Conservation (phyloP, 2,797 vertebrate species). For the Hozukius guyotensis region DNA sequence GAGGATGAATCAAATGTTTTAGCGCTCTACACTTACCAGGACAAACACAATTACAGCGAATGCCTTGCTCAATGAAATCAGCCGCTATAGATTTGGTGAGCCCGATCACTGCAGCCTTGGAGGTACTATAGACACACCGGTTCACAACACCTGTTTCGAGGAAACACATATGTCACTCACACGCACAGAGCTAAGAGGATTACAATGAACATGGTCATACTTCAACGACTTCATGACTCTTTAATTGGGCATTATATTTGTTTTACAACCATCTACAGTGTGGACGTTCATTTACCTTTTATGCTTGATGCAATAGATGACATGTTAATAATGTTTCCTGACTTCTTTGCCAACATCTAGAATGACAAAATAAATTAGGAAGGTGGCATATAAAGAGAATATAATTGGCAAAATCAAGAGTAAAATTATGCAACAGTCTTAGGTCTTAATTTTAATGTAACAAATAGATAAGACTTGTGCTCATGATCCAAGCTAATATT, state of each 20-base stretch:
- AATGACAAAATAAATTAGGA: slow-evolving; percentile 41
- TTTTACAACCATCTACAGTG: background rate
- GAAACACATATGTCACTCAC: slow-evolving; percentile 55
- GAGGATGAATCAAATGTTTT: background rate
- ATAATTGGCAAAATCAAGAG: background rate
- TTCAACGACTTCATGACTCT: slow-evolving; percentile 27
- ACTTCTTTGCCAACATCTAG: slow-evolving; percentile 93
- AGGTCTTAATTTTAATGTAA: background rate
- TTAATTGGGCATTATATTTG: slow-evolving; percentile 7
- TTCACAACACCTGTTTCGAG: slow-evolving; percentile 87
- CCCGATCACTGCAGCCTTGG: slow-evolving; percentile 95
- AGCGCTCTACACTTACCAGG: slow-evolving; percentile 73
- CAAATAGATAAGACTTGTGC: background rate
- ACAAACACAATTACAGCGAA: slow-evolving; percentile 90
- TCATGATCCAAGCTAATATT: slow-evolving; percentile 3
- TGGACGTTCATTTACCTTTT: slow-evolving; percentile 84
- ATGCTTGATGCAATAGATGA: slow-evolving; percentile 95
- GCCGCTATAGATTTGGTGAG: slow-evolving; percentile 95
- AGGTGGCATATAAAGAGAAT: background rate
- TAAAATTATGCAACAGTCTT: background rate
- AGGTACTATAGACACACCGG: slow-evolving; percentile 91
- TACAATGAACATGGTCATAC: slow-evolving; percentile 53
- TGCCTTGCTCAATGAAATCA: slow-evolving; percentile 93
- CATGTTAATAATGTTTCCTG: slow-evolving; percentile 97
- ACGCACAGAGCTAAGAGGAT: slow-evolving; percentile 66